Evolutionary conservation across 2,113 vertebrate genomes (phyloP).

Genomic region (Toxotes jaculatrix): DNA sequence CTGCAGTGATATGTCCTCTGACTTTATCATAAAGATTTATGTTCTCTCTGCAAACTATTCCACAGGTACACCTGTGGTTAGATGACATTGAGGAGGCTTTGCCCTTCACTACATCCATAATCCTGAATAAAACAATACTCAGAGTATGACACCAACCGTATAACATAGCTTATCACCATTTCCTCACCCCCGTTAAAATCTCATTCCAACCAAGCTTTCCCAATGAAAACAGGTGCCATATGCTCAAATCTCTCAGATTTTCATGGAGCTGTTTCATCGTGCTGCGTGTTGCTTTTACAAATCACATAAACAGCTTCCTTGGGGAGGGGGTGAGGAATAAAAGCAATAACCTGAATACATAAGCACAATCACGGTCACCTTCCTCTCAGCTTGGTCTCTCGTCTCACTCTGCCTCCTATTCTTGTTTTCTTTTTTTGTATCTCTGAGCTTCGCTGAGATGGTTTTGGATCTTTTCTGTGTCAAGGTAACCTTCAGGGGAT

Average conservation of each 20-base stretch:
- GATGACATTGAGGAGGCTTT: not conserved
- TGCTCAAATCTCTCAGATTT: constrained; percentile 6
- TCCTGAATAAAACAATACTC: constrained; percentile 13
- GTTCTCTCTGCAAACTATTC: not conserved
- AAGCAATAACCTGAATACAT: constrained; percentile 43
- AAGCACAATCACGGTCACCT: constrained; percentile 35
- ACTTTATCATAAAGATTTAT: constrained; percentile 29
- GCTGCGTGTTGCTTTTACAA: constrained; percentile 41
- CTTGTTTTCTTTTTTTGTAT: not conserved
- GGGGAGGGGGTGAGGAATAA: not conserved
- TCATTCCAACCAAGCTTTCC: not conserved
- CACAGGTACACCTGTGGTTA: not conserved
- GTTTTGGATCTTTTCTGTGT: constrained; percentile 55
- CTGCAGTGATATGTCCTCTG: not conserved
- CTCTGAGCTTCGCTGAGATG: constrained; percentile 24
- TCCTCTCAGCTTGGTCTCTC: constrained; percentile 1
- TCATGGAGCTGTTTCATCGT: not conserved
- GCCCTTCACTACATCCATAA: constrained; percentile 12
- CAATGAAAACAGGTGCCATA: constrained; percentile 31
- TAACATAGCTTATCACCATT: constrained; percentile 34
- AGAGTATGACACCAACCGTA: not conserved
- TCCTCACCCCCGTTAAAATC: constrained; percentile 38
- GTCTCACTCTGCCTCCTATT: constrained; percentile 4
- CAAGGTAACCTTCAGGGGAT: constrained; percentile 72
- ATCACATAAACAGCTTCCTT: constrained; percentile 30